These are phyloP conservation scores for Archaeoteleia sp. DNA, from an alignment of 2,888 invertebrate species.

Conservation along the genomic window DNA sequence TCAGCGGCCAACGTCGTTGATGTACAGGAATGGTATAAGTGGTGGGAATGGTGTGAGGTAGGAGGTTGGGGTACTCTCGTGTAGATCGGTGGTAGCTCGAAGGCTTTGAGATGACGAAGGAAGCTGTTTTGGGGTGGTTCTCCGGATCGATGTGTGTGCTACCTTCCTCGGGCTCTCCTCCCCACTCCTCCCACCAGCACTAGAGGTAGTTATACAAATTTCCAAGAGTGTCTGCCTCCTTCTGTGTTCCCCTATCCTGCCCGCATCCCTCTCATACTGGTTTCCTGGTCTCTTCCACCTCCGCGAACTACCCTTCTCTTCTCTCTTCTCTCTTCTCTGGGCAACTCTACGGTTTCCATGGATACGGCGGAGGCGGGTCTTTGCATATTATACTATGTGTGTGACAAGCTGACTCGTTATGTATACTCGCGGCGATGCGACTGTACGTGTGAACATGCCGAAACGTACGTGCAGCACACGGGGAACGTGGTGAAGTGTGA, in stretches of 20 bases:
- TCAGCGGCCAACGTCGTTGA: conserved; percentile 53
- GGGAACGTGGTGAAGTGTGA: conserved; percentile 53
- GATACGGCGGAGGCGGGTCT: conserved; percentile 72
- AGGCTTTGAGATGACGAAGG: conserved; percentile 69
- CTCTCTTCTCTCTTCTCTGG: conserved; percentile 59
- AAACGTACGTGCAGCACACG: conserved; percentile 34
- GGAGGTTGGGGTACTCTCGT: conserved; percentile 26
- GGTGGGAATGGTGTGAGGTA: conserved; percentile 12
- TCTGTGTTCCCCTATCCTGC: conserved; percentile 45
- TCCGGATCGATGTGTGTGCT: conserved; percentile 72
- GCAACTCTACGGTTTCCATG: conserved; percentile 70
- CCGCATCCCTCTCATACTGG: conserved; percentile 46
- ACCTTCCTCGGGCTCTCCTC: conserved; percentile 55
- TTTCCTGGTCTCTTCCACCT: conserved; percentile 54
- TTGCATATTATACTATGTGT: conserved; percentile 74
- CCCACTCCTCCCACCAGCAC: conserved; percentile 60
- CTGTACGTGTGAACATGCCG: conserved; percentile 40
- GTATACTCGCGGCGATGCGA: conserved; percentile 58
- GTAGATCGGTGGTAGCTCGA: conserved; percentile 39
- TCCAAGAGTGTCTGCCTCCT: conserved; percentile 72
- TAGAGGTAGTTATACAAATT: conserved; percentile 75
- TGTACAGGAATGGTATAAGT: conserved; percentile 48
- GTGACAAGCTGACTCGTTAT: conserved; percentile 71
- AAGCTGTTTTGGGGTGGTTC: conserved; percentile 62
- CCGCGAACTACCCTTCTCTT: conserved; percentile 53